Percentiles rank a stretch among this genome's conserved stretches.
These are phyloP conservation scores for Lophura swinhoii DNA, from an alignment of 2,797 vertebrate genomes.

Conservation along the genomic window DNA sequence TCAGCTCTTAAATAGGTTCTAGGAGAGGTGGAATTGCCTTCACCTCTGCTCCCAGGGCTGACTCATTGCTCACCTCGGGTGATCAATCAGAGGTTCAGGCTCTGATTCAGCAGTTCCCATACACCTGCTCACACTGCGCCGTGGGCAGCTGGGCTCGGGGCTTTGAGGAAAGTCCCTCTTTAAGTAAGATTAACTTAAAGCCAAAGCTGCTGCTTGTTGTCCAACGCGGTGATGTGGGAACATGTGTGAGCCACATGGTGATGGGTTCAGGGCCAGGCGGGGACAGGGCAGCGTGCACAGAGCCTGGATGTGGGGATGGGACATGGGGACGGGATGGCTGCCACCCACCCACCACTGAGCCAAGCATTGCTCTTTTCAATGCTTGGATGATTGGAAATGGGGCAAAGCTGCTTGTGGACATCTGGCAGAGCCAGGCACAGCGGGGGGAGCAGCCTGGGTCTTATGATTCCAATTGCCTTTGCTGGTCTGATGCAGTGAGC, in stretches of 20 bases:
- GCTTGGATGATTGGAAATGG: fast-evolving
- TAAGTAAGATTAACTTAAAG: neutral
- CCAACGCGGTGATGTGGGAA: fast-evolving
- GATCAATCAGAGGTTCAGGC: too few relatives aligned
- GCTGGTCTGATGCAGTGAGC: neutral
- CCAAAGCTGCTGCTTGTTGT: neutral
- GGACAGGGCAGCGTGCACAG: neutral
- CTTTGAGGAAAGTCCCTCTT: neutral
- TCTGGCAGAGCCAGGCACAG: neutral
- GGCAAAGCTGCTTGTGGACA: neutral
- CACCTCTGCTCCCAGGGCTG: too few relatives aligned
- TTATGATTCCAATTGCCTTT: neutral
- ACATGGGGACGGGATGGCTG: neutral
- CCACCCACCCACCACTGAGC: neutral
- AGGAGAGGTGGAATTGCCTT: too few relatives aligned
- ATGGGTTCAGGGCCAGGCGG: neutral
- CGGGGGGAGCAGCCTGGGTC: neutral
- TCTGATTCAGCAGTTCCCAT: too few relatives aligned
- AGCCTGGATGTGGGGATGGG: fast-evolving
- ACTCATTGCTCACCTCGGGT: too few relatives aligned
- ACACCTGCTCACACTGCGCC: neutral
- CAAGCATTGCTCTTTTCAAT: neutral
- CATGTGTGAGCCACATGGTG: constrained; percentile 39
- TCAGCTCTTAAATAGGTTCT: too few relatives aligned
- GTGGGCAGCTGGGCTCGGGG: neutral